Conservation (phyloP, 2,888 invertebrate genomes). For the Crocallis elinguaria region DNA sequence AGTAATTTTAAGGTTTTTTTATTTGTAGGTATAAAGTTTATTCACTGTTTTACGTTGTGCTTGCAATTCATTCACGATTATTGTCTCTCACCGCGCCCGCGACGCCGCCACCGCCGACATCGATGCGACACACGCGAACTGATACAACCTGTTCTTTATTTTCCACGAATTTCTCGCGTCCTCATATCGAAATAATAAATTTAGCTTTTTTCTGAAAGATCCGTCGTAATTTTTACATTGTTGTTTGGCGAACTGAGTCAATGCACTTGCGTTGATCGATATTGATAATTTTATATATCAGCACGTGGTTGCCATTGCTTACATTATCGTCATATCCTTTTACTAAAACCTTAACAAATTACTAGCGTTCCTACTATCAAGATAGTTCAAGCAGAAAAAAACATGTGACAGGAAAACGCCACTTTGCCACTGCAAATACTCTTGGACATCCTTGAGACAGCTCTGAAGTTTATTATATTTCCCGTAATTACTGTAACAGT, state of each 20-base stretch:
- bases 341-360: not conserved
- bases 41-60: not conserved
- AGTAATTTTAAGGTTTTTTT: too few relatives aligned
- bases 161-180: conserved; percentile 35
- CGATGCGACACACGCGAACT: conserved; percentile 56
- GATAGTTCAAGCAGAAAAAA: conserved; percentile 50
- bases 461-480: conserved; percentile 73
- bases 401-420: conserved; percentile 67
- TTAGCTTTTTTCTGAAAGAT: conserved; percentile 27
- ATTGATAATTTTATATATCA: not conserved
- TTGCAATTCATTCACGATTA: conserved; percentile 65
- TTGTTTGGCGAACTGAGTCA: not conserved
- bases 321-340: not conserved
- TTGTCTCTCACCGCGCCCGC: conserved; percentile 63
- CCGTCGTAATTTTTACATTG: conserved; percentile 6
- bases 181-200: conserved; percentile 29
- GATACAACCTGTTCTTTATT: conserved; percentile 46
- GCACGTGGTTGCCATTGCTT: too few relatives aligned
- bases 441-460: conserved; percentile 53
- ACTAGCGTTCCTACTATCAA: conserved; percentile 6
- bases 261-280: not conserved
- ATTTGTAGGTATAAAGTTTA: not conserved
- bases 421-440: conserved; percentile 35
- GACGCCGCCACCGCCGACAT: conserved; percentile 49
- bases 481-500: conserved; percentile 76